Percentiles rank a stretch among this genome's conserved stretches.
Evolutionary conservation across 92 coral and sea anemone species (phyloP).

Genomic region (Siderastrea radians): DNA sequence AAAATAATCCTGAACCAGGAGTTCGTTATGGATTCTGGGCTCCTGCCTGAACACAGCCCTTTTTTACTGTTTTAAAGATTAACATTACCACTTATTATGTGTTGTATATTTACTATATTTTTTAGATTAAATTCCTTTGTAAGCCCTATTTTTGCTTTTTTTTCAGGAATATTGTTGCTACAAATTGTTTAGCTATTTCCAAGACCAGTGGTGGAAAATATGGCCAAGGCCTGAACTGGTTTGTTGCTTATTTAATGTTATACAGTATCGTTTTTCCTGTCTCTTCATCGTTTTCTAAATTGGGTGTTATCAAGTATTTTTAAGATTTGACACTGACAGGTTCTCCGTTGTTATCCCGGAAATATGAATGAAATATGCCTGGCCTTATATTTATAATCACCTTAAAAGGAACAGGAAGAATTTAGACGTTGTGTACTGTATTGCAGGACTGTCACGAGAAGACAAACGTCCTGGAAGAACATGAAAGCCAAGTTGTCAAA

Average conservation of each 20-base stretch:
- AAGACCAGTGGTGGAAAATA: constrained; percentile 75
- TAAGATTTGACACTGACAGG: too few species aligned
- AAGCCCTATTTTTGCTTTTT: background rate
- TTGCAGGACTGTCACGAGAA: constrained; percentile 57
- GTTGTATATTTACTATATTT: too few species aligned
- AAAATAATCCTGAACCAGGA: too few species aligned
- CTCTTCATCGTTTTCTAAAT: background rate
- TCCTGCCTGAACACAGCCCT: too few species aligned
- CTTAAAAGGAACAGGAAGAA: too few species aligned
- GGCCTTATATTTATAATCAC: too few species aligned
- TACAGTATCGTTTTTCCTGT: background rate
- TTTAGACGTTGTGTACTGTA: background rate
- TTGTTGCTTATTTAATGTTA: constrained; percentile 7
- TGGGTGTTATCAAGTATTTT: too few species aligned
- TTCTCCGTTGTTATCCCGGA: too few species aligned
- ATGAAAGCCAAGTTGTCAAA: constrained; percentile 51
- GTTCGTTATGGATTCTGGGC: too few species aligned
- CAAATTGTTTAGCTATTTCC: constrained; percentile 59
- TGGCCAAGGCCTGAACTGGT: constrained; percentile 82
- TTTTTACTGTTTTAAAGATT: too few species aligned
- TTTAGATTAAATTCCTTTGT: background rate
- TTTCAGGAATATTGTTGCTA: constrained; percentile 59
- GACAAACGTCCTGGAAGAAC: constrained; percentile 37
- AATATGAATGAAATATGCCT: too few species aligned
- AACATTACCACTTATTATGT: too few species aligned